Evolutionary conservation across 2,797 vertebrate genomes (phyloP).

Genomic region (Acomys russatus): DNA sequence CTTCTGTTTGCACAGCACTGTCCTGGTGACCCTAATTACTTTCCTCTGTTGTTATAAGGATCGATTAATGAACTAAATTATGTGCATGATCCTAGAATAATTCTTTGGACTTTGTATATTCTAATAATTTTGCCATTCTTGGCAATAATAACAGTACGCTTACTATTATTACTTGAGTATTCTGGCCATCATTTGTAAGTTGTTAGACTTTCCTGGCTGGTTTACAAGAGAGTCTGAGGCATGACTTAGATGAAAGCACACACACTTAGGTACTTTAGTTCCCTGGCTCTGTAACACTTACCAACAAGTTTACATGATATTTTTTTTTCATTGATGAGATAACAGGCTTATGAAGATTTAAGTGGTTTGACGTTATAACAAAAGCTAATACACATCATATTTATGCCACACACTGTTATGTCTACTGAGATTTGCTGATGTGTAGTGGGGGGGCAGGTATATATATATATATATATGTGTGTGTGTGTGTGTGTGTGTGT

Average conservation of each 20-base stretch:
- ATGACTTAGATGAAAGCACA: not conserved
- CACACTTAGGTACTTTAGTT: conserved; percentile 3
- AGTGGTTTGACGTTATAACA: conserved; percentile 33
- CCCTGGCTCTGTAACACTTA: conserved; percentile 15
- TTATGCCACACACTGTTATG: not conserved
- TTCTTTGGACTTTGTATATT: not conserved
- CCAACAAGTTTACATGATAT: not conserved
- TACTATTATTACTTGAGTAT: not conserved
- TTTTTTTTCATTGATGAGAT: conserved; percentile 24
- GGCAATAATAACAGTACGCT: not conserved
- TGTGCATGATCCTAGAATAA: not conserved
- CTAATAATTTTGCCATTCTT: not conserved
- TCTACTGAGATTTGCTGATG: conserved; percentile 31
- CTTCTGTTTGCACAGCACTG: too few relatives aligned
- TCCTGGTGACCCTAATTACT: not conserved
- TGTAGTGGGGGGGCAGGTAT: not conserved
- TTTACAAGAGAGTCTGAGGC: not conserved
- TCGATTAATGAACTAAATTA: not conserved
- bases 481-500: too few relatives aligned
- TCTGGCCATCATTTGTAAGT: not conserved
- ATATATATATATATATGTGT: not conserved
- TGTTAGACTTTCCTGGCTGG: not conserved
- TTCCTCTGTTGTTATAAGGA: not conserved
- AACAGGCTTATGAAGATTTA: not conserved
- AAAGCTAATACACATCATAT: not conserved